Conservation (phyloP, 2,113 vertebrate species). For the Perca schrenkii region DNA sequence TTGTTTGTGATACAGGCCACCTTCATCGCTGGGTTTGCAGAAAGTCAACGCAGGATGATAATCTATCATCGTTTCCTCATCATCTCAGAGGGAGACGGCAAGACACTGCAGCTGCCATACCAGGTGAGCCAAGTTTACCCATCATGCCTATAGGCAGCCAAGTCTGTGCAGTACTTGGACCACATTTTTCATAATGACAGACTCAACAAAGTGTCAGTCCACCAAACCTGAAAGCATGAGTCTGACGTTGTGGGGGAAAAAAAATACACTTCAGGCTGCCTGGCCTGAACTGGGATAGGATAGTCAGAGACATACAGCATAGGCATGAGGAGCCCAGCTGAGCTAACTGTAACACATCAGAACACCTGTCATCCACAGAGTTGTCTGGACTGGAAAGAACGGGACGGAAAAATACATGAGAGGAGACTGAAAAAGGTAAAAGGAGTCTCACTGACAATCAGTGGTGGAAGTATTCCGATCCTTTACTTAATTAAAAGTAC, state of each 20-base stretch:
- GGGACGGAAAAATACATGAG: not conserved
- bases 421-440: not conserved
- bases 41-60: not conserved
- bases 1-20: not conserved
- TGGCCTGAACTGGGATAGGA: constrained; percentile 13
- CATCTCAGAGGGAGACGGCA: not conserved
- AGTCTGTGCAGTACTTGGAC: not conserved
- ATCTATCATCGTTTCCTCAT: not conserved
- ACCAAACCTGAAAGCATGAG: not conserved
- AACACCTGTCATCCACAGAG: not conserved
- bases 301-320: constrained; percentile 45
- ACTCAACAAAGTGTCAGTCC: not conserved
- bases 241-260: not conserved
- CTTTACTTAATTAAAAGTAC: too few relatives aligned
- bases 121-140: not conserved
- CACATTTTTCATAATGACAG: not conserved
- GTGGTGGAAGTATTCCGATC: too few relatives aligned
- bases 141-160: not conserved
- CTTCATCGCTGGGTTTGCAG: not conserved
- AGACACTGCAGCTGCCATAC: not conserved
- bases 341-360: constrained; percentile 21
- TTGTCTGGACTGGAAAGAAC: constrained; percentile 26
- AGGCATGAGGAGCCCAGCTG: constrained; percentile 59
- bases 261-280: constrained; percentile 11
- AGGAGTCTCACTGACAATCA: constrained; percentile 34